Evolutionary conservation across 2,888 invertebrate genomes (phyloP), one percentile per base, ranked within the genome.

Genomic region (Melinaea marsaeus): DNA sequence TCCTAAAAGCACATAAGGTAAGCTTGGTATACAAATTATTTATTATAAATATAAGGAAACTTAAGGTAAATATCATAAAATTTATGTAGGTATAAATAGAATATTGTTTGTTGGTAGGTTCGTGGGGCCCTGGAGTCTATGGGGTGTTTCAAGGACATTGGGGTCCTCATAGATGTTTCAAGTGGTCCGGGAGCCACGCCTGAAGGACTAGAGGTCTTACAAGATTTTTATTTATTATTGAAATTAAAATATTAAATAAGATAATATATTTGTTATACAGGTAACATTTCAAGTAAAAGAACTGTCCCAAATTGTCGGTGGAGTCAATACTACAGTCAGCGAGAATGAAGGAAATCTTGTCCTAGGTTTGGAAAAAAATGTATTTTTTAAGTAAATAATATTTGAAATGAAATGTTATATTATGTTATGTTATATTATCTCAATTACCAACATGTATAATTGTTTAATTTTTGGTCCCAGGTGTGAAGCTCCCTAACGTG

Each of bases 331-430:
- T 0, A 93, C 95, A 71, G 94, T 98, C 66, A 97, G 97, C 34
- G 96, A 97, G 79, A 98, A 98, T 80, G 98, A 98, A 80, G 98
- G 97, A 1, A 95, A 96, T 33, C 81, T 98, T 42, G 93, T 95
- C 33, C 84, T 95, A 11, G 94, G 91, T 90, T 9, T 42, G 42
- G 4, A 37, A 37, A 4, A 6, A 37, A 37, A 37, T 37, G 4
- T 37, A 37, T 22, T 22, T 22, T 22, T 22, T 22, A 22, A 22
- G 22, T 22, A 22, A 22, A 22, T 22, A 22, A 22, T 22, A 22
- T 22, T 22, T 22, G 22, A 22, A 22, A 22, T 22, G 22, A 22
- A 22, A 22, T 22, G 22, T 22, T 22, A 22, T 22, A 22, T 22
- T 22, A 22, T 22, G 22, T 22, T 22, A 22, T 22, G 22, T 22